Percentiles rank a stretch among this genome's conserved stretches.
Conservation (phyloP, 2,113 vertebrate genomes). For the Tretioscincus oriximinensis region DNA sequence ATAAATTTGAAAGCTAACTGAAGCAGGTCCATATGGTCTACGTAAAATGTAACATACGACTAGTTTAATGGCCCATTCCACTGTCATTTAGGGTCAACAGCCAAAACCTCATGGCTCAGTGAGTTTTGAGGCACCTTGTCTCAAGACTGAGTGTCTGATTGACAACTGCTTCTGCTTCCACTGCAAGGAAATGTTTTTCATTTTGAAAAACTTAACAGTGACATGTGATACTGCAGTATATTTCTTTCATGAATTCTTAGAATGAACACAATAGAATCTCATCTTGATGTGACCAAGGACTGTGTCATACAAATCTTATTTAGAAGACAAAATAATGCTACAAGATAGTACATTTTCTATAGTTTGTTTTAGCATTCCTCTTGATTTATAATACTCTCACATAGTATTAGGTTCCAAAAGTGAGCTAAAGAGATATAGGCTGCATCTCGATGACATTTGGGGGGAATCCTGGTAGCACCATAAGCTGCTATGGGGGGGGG, state of each 20-base stretch:
- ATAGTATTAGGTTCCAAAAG: no score
- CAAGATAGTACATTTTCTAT: not conserved
- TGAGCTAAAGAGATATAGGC: no score
- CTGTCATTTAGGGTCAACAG: not conserved
- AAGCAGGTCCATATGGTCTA: not conserved
- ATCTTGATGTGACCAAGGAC: not conserved
- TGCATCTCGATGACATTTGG: no score
- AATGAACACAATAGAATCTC: not conserved
- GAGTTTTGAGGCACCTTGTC: not conserved
- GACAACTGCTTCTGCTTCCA: not conserved
- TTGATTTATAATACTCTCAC: slow-evolving; percentile 3
- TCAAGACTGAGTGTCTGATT: not conserved
- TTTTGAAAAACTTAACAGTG: not conserved
- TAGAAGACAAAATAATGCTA: not conserved
- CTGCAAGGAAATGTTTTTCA: not conserved
- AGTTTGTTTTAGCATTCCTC: slow-evolving; percentile 3
- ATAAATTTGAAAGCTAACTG: not conserved
- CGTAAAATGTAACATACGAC: not conserved
- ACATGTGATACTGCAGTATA: not conserved
- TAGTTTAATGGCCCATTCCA: not conserved
- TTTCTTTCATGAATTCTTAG: not conserved
- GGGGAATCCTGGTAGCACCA: no score
- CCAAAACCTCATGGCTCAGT: not conserved
- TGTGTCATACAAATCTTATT: not conserved
- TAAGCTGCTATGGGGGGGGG: no score